Conservation (phyloP, 2,113 vertebrate genomes). For the Oncorhynchus tshawytscha region DNA sequence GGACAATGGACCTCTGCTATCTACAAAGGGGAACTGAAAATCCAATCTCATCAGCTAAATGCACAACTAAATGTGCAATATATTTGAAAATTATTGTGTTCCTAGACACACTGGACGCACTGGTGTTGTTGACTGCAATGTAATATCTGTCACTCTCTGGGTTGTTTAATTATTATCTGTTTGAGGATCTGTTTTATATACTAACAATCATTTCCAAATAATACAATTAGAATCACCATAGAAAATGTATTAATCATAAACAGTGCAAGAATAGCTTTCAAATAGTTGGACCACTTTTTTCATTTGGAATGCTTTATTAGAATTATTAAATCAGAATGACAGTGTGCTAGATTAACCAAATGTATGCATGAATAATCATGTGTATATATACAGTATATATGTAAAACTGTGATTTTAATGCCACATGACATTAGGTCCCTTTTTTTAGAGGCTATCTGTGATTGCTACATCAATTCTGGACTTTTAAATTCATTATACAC, state of each 20-base stretch:
- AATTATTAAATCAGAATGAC: too few species aligned
- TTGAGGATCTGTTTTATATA: constrained; percentile 17
- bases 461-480: too few species aligned
- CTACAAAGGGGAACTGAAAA: background rate
- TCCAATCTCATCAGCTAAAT: background rate
- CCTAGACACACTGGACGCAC: background rate
- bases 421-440: background rate
- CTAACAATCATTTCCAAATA: constrained; percentile 17
- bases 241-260: constrained; percentile 14
- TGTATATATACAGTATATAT: too few species aligned
- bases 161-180: constrained; percentile 23
- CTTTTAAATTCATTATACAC: too few species aligned
- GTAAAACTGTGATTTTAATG: background rate
- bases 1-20: too few species aligned
- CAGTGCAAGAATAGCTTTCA: constrained; percentile 4
- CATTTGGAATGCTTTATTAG: background rate
- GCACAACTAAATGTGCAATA: background rate
- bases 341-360: background rate
- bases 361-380: background rate
- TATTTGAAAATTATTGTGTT: background rate
- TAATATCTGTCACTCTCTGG: constrained; percentile 16
- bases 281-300: background rate
- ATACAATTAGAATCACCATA: background rate
- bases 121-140: constrained; percentile 45
- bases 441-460: background rate